These are phyloP conservation scores for Microcebus jonahi DNA, from an alignment of 2,113 vertebrate species.

Conservation along the genomic window DNA sequence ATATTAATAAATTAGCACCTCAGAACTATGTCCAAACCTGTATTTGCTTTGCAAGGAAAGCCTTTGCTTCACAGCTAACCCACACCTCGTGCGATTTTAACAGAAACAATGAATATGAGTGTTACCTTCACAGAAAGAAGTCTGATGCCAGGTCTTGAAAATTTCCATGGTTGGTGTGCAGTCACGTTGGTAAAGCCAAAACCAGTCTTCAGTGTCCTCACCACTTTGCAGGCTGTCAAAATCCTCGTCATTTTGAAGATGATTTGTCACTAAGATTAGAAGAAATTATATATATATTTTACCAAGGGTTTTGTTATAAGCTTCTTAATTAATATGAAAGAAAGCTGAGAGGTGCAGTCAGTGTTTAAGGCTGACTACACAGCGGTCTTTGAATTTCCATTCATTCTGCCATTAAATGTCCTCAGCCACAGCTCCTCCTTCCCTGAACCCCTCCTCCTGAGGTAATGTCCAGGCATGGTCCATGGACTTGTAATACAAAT, in stretches of 20 bases:
- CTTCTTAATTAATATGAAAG: conserved; percentile 54
- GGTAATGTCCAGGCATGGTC: conserved; percentile 70
- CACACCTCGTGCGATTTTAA: neutral
- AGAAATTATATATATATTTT: conserved; percentile 51
- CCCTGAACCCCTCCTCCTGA: conserved; percentile 72
- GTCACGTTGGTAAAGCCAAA: conserved; percentile 80
- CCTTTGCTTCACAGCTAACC: conserved; percentile 39
- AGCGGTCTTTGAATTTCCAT: conserved; percentile 67
- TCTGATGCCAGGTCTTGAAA: conserved; percentile 83
- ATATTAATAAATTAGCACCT: conserved; percentile 37
- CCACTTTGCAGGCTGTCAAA: conserved; percentile 88
- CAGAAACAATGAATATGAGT: neutral
- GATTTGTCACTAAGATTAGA: conserved; percentile 64
- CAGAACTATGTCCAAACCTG: conserved; percentile 33
- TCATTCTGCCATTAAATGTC: conserved; percentile 81
- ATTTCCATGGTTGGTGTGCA: conserved; percentile 73
- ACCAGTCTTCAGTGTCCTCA: conserved; percentile 86
- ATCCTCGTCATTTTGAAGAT: conserved; percentile 90
- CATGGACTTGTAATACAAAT: neutral
- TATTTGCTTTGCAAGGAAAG: conserved; percentile 17
- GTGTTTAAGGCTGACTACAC: conserved; percentile 47
- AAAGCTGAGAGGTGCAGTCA: conserved; percentile 15
- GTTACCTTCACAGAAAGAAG: conserved; percentile 92
- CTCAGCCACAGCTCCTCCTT: conserved; percentile 80
- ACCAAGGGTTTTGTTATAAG: neutral